Evolutionary conservation across 1,140 invertebrate genomes (phyloP).

Genomic region (Drosophila eugracilis): DNA sequence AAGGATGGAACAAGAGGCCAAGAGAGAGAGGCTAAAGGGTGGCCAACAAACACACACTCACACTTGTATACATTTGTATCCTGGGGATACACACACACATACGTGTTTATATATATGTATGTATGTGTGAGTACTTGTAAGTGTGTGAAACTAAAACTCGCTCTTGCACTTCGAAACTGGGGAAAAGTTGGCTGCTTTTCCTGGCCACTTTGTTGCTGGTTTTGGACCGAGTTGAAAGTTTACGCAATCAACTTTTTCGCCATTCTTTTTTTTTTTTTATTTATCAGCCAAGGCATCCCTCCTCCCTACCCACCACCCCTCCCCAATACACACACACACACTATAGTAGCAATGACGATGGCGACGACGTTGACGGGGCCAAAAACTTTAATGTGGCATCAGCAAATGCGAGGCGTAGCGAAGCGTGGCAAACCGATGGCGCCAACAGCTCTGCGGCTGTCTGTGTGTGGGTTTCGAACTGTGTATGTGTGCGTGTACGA

Average conservation of each 20-base stretch:
- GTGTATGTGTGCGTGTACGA: slow-evolving; percentile 10
- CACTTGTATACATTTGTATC: slow-evolving; percentile 1
- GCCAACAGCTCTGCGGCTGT: slow-evolving; percentile 60
- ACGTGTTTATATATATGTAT: too few species aligned
- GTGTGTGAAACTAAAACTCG: slow-evolving; percentile 43
- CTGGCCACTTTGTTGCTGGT: slow-evolving; percentile 50
- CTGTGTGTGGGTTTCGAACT: slow-evolving; percentile 25
- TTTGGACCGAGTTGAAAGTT: slow-evolving; percentile 49
- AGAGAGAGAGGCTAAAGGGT: neutral
- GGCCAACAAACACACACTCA: slow-evolving; percentile 12
- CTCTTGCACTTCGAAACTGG: slow-evolving; percentile 50
- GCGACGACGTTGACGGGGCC: slow-evolving; percentile 57
- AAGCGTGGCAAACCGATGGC: slow-evolving; percentile 73
- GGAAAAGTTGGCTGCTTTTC: slow-evolving; percentile 51
- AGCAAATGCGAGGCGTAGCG: slow-evolving; percentile 55
- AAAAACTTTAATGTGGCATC: slow-evolving; percentile 73
- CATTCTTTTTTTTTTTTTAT: slow-evolving; percentile 33
- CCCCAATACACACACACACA: slow-evolving; percentile 22
- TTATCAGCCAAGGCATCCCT: slow-evolving; percentile 27
- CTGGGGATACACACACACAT: neutral
- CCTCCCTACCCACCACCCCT: slow-evolving; percentile 4
- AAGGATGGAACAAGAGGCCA: neutral
- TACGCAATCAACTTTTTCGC: slow-evolving; percentile 64
- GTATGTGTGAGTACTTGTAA: slow-evolving; percentile 8
- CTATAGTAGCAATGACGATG: slow-evolving; percentile 1